Evolutionary conservation across 2,113 vertebrate genomes (phyloP), one percentile per base, ranked within the genome.

Genomic region (Nesoenas mayeri): DNA sequence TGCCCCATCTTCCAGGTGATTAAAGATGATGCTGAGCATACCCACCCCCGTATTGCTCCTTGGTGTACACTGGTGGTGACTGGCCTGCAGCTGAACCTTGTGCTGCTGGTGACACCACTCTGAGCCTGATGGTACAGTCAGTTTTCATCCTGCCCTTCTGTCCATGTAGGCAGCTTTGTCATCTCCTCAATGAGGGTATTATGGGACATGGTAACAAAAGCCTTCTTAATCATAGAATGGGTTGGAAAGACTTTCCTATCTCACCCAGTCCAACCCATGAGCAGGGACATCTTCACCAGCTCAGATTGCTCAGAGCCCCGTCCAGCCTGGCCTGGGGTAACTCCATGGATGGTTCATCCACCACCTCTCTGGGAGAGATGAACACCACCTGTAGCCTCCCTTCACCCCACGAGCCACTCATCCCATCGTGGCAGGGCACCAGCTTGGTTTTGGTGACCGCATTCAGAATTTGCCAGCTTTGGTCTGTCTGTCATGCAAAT

Each of bases 161-260:
- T 44, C 44, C 12, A 3, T 3, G 20, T 31, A 5, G 0, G 13
- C 16, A 5, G 34, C 19, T 29, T 40, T n/a, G 15, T 20, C 29
- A 72, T 42, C 42, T 40, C 3, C 1, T 40, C 0, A 1, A 1
- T 0, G 10, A 64, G 42, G 31, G 12, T 32, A 14, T 34, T 32
- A 42, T 3, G 40, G 19, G 24, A 64, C 34, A 31, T 0, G 4
- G 12, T 57, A 24, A 24, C 34, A 7, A 36, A 73, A 66, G 20
- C 31, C 15, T 36, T 42, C 34, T 22, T 44, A 18, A 36, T 32
- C 44, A 47, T 18, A 47, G 44, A 47, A 47, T 47, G 44, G 44
- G 44, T 47, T 47, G 44, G 44, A 47, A 47, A 18, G 18, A 47
- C 44, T 18, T 47, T 47, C 44, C 44, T 7, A 47, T 18, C 18